Base-by-base conservation (phyloP, 2,888 invertebrate genomes). In the Tinea semifulvella region DNA sequence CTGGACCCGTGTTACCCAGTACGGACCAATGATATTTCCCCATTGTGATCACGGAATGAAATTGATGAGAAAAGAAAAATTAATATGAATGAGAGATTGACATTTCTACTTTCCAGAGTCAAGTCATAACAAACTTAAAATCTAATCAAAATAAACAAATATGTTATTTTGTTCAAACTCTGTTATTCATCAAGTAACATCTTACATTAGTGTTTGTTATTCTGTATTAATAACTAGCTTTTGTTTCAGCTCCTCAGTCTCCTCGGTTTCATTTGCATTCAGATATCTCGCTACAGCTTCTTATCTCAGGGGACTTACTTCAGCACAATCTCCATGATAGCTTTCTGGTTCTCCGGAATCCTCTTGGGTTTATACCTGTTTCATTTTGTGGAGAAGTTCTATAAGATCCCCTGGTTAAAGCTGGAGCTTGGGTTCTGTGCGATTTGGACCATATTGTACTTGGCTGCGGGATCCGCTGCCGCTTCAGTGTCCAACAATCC, bases 321-420 rank as follows among this genome's bases (percentile, higher is more conserved):
- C 74, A 88, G 87, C 61, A 88, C 88, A 58, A 87, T 94, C 43
- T 83, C 94, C 1, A 91, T 93, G 88, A 85, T 86, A 13, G 94
- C 90, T 13, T 91, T 96, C 66, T 93, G 93, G 90, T 88, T 92
- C 60, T 92, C 92, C 4, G 88, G 88, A 26, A 87, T 92, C 50
- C 72, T 95, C 43, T 82, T 95, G 11, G 85, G 86, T 1, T 82
- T 93, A 47, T 96, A 95, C 65, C 64, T 94, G 49, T 92, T 94
- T 71, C 94, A 95, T 64, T 83, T 94, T 18, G 84, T 95, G 49
- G 95, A 95, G 73, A 91, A 90, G 67, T 87, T 91, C 62, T 89
- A 88, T 65, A 88, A 86, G 70, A 88, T 95, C 55, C 94, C 94
- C 2, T 95, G 95, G 94, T 73, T 94, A 47, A 89, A 88, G 70